Evolutionary conservation across 2,113 vertebrate species (phyloP).

Genomic region (Oryzias curvinotus): DNA sequence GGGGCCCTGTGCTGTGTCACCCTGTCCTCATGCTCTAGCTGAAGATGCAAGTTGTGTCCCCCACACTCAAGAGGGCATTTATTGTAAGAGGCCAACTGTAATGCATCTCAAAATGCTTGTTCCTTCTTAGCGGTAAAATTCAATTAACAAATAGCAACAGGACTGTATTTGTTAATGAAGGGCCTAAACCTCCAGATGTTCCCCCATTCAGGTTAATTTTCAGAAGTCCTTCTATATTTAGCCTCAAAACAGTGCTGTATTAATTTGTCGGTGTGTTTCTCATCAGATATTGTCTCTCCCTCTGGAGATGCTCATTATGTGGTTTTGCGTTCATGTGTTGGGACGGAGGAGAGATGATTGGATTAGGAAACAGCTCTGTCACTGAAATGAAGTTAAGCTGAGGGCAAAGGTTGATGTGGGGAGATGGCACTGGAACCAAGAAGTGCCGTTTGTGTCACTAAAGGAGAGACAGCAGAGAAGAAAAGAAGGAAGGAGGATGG

Average conservation of each 20-base stretch:
- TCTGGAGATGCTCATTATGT: constrained; percentile 44
- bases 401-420: constrained; percentile 45
- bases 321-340: constrained; percentile 33
- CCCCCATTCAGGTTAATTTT: constrained; percentile 9
- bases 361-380: constrained; percentile 50
- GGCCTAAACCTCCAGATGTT: constrained; percentile 9
- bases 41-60: not conserved
- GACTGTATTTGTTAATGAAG: constrained; percentile 2
- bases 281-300: constrained; percentile 6
- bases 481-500: not conserved
- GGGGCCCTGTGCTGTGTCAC: constrained; percentile 1
- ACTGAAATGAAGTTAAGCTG: constrained; percentile 51
- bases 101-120: constrained; percentile 2
- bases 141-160: constrained; percentile 9
- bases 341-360: constrained; percentile 31
- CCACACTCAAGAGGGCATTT: constrained; percentile 7
- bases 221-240: constrained; percentile 24
- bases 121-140: not conserved
- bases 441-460: constrained; percentile 4
- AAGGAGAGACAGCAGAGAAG: not conserved
- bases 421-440: constrained; percentile 6
- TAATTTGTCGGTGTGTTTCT: constrained; percentile 6
- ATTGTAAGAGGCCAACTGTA: constrained; percentile 2
- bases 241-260: not conserved
- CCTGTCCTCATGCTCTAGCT: constrained; percentile 3